A percentile compares a stretch with the other conserved stretches of the same genome.
phyloP scores from a whole-genome alignment of 2,113 vertebrate genomes.

The Gadus macrocephalus region DNA sequence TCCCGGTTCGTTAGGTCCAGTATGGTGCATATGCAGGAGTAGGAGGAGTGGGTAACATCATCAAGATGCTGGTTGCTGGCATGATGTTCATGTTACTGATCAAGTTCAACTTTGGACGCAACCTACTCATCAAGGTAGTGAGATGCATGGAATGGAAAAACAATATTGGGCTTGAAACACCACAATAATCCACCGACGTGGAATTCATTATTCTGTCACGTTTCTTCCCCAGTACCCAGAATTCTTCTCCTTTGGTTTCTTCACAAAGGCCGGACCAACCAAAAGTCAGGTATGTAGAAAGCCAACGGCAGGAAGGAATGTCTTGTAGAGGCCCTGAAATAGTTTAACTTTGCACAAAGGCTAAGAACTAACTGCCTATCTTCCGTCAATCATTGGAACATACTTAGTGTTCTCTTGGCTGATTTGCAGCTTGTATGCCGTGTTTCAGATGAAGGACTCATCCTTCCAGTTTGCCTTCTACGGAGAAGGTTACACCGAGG shows the following conservation, averaged over 20 bases:
- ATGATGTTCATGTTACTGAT: slow-evolving; percentile 87
- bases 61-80: slow-evolving; percentile 86
- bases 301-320: no score
- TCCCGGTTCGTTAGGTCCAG: slow-evolving; percentile 78
- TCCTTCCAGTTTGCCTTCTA: slow-evolving; percentile 89
- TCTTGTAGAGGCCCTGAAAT: no score
- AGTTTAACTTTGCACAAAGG: no score
- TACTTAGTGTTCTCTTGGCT: background rate
- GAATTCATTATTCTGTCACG: background rate
- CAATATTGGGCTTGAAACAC: background rate
- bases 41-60: slow-evolving; percentile 77
- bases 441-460: slow-evolving; percentile 78
- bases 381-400: no score
- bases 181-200: background rate
- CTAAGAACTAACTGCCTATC: no score
- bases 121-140: slow-evolving; percentile 85
- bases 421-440: slow-evolving; percentile 4
- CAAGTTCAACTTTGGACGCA: slow-evolving; percentile 86
- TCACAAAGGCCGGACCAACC: slow-evolving; percentile 87
- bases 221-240: slow-evolving; percentile 77
- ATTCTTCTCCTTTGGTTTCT: slow-evolving; percentile 88
- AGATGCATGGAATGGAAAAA: slow-evolving; percentile 16
- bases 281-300: slow-evolving; percentile 82
- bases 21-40: slow-evolving; percentile 81
- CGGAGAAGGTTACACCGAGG: slow-evolving; percentile 87